Evolutionary conservation across 2,888 invertebrate genomes (phyloP).

Genomic region (Lasioglossum morio): DNA sequence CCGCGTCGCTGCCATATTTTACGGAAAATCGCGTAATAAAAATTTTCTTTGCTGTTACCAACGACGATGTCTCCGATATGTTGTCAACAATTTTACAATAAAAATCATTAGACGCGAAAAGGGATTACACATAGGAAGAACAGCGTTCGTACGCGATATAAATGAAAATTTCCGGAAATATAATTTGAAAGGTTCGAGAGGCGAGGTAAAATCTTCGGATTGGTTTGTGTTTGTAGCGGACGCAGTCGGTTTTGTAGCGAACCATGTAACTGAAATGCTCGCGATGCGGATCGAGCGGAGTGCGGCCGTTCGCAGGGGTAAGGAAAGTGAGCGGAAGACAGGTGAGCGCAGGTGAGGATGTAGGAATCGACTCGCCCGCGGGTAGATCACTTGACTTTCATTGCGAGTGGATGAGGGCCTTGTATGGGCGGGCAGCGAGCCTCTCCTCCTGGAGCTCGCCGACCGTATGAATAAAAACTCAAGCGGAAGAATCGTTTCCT

Average conservation of each 20-base stretch:
- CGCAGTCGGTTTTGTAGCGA: neutral
- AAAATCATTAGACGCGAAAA: neutral
- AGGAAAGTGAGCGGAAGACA: constrained; percentile 71
- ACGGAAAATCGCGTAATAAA: neutral
- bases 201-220: neutral
- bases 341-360: constrained; percentile 71
- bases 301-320: constrained; percentile 54
- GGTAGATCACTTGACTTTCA: constrained; percentile 55
- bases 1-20: neutral
- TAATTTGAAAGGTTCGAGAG: neutral
- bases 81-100: neutral
- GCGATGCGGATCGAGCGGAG: constrained; percentile 41
- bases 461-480: constrained; percentile 16
- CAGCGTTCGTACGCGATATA: neutral
- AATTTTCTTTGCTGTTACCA: neutral
- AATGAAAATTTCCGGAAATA: neutral
- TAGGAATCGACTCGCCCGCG: constrained; percentile 63
- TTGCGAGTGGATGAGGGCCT: constrained; percentile 46
- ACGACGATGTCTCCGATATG: neutral
- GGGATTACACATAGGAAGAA: neutral
- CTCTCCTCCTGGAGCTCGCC: constrained; percentile 5
- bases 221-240: neutral
- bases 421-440: constrained; percentile 29
- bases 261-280: neutral
- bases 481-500: constrained; percentile 16